Base-by-base conservation (phyloP, 2,888 invertebrate genomes). In the Spilosoma lubricipeda region DNA sequence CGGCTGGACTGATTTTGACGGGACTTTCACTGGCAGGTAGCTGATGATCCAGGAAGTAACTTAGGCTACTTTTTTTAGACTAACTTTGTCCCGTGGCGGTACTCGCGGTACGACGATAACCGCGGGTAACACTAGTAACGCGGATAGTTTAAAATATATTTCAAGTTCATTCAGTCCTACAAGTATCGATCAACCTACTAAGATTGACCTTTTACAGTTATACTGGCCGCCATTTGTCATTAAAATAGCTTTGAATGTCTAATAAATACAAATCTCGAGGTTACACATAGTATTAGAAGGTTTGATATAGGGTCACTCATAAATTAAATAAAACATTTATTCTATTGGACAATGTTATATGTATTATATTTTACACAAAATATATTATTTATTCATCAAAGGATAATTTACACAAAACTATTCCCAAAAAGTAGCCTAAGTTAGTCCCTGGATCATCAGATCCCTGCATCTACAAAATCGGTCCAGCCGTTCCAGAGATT, bases 201-300 rank as follows among this genome's bases (percentile, higher is more conserved):
- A 30, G 48, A 71, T 59, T 23, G 56, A 33, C 74, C 84, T 79
- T 76, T 66, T 42, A 27, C 27, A 45, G 70, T 45, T 63, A 56
- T 70, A 74, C 69, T 73, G 42, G 52, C 42, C 36, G 1, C 39
- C 52, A 52, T 30, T 23, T 20, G 36, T 39, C 18, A 45, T 30
- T 67, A 72, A 59, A 36, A 67, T 42, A 23, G 30, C 39, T 52
- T 15, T 45, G 56, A 65, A 65, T 56, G 13, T 68, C 36, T 36
- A 78, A 74, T 75, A 33, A 72, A 77, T 78, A 56, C 36, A 56
- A 66, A n/a, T 15, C 59, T 66, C 45, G n/a, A 65, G 70, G 69
- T 69, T 63, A 42, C 36, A 71, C 13, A 63, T 63, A 4, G 27
- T 63, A 63, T 63, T 5, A 13, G 27, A 67, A 48, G 75, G 67